Percentiles rank a stretch among this genome's conserved stretches.
Conservation (phyloP, 2,113 vertebrate species). For the Pandion haliaetus region DNA sequence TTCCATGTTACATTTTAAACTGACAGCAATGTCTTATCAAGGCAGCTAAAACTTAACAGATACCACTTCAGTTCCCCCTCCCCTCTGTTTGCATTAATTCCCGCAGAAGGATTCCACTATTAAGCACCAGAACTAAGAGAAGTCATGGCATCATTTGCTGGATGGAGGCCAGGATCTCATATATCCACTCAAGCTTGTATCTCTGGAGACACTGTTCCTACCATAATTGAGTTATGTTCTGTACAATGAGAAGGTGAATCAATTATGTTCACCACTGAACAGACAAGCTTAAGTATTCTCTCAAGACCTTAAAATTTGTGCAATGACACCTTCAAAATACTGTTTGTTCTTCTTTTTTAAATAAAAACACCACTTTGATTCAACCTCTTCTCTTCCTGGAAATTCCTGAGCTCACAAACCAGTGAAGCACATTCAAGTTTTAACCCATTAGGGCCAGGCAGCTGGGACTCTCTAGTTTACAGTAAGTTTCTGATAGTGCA, state of each 20-base stretch:
- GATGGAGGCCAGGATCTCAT: conserved; percentile 41
- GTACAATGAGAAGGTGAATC: conserved; percentile 68
- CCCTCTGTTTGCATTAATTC: neutral
- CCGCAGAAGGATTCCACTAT: neutral
- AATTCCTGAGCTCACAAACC: conserved; percentile 1
- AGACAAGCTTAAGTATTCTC: conserved; percentile 49
- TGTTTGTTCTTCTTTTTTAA: neutral
- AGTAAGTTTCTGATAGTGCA: neutral
- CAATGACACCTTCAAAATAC: neutral
- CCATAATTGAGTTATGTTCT: conserved; percentile 64
- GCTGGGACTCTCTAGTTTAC: neutral
- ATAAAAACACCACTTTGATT: neutral
- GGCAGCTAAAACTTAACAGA: neutral
- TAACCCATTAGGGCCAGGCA: neutral
- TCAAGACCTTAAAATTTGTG: neutral
- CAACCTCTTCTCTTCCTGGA: neutral
- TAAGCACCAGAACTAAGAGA: conserved; percentile 33
- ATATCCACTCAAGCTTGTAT: conserved; percentile 39
- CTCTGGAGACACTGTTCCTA: conserved; percentile 54
- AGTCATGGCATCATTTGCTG: conserved; percentile 44
- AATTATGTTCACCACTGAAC: conserved; percentile 64
- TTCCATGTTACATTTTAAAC: neutral
- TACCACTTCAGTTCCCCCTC: neutral
- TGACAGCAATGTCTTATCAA: neutral
- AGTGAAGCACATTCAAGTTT: neutral